These are phyloP conservation scores for Nycticryphes semicollaris DNA, from an alignment of 2,113 vertebrate species.

Conservation along the genomic window DNA sequence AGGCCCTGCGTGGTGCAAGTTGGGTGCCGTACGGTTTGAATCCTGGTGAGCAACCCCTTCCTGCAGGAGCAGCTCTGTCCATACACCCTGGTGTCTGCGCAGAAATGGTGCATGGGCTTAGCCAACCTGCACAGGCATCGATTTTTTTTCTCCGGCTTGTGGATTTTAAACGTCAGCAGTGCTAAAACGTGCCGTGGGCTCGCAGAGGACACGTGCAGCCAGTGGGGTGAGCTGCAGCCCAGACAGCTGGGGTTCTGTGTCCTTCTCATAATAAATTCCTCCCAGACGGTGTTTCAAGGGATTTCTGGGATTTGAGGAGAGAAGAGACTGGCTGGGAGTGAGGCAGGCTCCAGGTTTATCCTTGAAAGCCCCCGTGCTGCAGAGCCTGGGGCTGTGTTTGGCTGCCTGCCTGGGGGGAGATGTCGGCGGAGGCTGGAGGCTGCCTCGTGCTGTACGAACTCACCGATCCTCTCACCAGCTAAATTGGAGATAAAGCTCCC, in stretches of 20 bases:
- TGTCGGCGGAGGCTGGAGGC: neutral
- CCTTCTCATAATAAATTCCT: neutral
- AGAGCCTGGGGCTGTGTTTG: slow-evolving; percentile 17
- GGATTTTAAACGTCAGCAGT: neutral
- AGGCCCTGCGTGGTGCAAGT: neutral
- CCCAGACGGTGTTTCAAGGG: neutral
- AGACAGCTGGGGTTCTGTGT: neutral
- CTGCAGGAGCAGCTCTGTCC: neutral
- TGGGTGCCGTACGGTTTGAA: neutral
- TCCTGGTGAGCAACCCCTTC: neutral
- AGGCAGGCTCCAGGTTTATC: slow-evolving; percentile 36
- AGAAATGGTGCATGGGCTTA: neutral
- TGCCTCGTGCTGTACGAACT: neutral
- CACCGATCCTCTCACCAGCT: neutral
- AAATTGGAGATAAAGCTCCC: neutral
- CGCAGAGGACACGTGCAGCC: neutral
- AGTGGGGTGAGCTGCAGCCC: neutral
- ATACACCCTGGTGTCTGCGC: fast-evolving
- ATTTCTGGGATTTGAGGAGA: slow-evolving; percentile 17
- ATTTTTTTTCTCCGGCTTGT: neutral
- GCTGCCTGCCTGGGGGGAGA: neutral
- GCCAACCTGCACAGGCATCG: neutral
- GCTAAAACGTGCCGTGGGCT: neutral
- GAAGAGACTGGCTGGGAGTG: neutral
- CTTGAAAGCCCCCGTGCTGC: slow-evolving; percentile 40